Evolutionary conservation across 2,888 invertebrate species (phyloP).

Genomic region (Clepsis dumicolana): DNA sequence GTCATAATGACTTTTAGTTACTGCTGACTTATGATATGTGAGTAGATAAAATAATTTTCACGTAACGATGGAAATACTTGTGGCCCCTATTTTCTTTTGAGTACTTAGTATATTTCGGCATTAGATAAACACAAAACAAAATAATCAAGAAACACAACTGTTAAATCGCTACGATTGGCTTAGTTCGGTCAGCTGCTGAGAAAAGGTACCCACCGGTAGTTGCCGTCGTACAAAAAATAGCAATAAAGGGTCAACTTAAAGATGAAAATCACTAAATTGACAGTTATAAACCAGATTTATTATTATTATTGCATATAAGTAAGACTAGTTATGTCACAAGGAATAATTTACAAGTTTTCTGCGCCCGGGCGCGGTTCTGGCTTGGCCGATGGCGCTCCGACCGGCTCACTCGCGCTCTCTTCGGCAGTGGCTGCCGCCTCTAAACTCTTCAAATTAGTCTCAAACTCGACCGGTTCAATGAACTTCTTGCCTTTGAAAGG

Average conservation of each 20-base stretch:
- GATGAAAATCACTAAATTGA: neutral
- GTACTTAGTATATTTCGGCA: no score
- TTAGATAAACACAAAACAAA: no score
- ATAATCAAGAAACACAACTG: no score
- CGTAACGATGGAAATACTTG: no score
- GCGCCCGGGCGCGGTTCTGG: constrained; percentile 48
- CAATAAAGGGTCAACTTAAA: neutral
- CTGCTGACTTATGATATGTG: no score
- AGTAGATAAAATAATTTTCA: no score
- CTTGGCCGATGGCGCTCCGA: constrained; percentile 69
- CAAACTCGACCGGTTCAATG: constrained; percentile 93
- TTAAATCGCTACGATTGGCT: no score
- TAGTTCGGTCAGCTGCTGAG: no score
- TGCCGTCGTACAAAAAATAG: no score
- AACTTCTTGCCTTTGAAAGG: constrained; percentile 90
- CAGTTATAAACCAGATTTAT: constrained; percentile 18
- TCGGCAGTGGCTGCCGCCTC: constrained; percentile 59
- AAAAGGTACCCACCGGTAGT: no score
- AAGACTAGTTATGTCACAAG: constrained; percentile 29
- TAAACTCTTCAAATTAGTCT: constrained; percentile 82
- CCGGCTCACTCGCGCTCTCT: constrained; percentile 45
- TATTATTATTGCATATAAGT: constrained; percentile 32
- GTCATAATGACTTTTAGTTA: no score
- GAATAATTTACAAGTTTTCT: constrained; percentile 21
- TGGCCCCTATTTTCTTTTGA: no score